These are phyloP conservation scores for Therioaphis trifolii DNA, from an alignment of 2,888 invertebrate species.

Conservation along the genomic window DNA sequence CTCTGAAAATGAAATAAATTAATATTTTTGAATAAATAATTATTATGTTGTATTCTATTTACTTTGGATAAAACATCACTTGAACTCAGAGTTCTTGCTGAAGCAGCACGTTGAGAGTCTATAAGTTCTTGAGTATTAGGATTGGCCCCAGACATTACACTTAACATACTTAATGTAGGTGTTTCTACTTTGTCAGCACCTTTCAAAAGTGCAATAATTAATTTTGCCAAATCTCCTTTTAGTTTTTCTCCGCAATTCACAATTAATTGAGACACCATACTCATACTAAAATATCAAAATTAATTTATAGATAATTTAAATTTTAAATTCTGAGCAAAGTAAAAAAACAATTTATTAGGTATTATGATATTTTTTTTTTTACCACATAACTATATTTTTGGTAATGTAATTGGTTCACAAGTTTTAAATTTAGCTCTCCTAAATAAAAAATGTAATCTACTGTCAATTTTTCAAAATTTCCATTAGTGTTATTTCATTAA, in stretches of 20 bases:
- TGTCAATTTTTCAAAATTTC: too few relatives aligned
- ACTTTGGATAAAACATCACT: slow-evolving; percentile 56
- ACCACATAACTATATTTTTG: too few relatives aligned
- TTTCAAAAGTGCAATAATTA: slow-evolving; percentile 86
- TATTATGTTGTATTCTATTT: background rate
- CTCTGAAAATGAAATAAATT: slow-evolving; percentile 62
- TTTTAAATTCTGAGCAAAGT: background rate
- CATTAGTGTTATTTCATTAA: too few relatives aligned
- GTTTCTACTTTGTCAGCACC: slow-evolving; percentile 90
- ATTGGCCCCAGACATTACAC: slow-evolving; percentile 53
- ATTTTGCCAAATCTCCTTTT: slow-evolving; percentile 81
- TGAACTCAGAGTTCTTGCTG: slow-evolving; percentile 48
- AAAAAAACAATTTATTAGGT: background rate
- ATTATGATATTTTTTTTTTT: too few relatives aligned
- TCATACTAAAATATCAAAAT: slow-evolving; percentile 73
- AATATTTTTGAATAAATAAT: slow-evolving; percentile 2
- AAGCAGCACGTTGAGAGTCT: slow-evolving; percentile 49
- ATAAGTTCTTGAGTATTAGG: slow-evolving; percentile 56
- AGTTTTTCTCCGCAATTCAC: slow-evolving; percentile 82
- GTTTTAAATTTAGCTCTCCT: background rate
- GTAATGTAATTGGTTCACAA: background rate
- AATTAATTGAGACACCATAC: slow-evolving; percentile 87
- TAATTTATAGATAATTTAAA: background rate
- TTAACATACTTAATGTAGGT: slow-evolving; percentile 70
- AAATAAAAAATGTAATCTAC: too few relatives aligned